These are phyloP conservation scores for Lampris megalopsis DNA, from an alignment of 2,113 vertebrate genomes.

Conservation along the genomic window DNA sequence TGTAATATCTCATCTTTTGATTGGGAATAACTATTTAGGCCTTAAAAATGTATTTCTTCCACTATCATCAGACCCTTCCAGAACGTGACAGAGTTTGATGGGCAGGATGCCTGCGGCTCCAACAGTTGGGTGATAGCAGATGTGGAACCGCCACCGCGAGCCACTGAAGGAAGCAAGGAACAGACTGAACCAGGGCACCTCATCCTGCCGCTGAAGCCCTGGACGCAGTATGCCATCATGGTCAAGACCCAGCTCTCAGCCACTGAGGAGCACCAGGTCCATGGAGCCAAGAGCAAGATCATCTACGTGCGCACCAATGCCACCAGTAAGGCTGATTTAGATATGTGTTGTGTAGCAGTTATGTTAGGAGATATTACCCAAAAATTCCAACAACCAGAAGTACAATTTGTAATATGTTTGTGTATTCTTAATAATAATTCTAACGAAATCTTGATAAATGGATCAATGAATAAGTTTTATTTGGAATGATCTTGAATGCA, in stretches of 20 bases:
- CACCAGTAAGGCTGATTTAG: conserved; percentile 84
- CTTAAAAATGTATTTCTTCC: not conserved
- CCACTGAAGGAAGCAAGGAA: conserved; percentile 82
- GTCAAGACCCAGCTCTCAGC: conserved; percentile 96
- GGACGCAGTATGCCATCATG: conserved; percentile 97
- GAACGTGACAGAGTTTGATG: conserved; percentile 97
- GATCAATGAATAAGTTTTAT: conserved; percentile 9
- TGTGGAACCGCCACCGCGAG: conserved; percentile 88
- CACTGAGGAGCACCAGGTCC: conserved; percentile 91
- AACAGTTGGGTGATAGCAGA: conserved; percentile 98
- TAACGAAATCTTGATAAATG: not conserved
- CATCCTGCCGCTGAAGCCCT: conserved; percentile 92
- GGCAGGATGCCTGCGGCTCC: conserved; percentile 96
- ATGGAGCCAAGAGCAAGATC: conserved; percentile 95
- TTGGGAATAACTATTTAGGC: conserved; percentile 24
- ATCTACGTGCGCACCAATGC: conserved; percentile 95
- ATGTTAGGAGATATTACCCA: not conserved
- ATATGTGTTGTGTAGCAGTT: not conserved
- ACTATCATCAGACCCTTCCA: conserved; percentile 85
- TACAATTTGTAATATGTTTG: not conserved
- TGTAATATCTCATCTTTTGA: not conserved
- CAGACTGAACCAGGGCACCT: conserved; percentile 87
- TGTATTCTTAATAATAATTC: not conserved
- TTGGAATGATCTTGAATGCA: conserved; percentile 15
- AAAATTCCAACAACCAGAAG: not conserved